Conservation (phyloP, 2,797 vertebrate genomes). For the Odontamblyopus rebecca region DNA sequence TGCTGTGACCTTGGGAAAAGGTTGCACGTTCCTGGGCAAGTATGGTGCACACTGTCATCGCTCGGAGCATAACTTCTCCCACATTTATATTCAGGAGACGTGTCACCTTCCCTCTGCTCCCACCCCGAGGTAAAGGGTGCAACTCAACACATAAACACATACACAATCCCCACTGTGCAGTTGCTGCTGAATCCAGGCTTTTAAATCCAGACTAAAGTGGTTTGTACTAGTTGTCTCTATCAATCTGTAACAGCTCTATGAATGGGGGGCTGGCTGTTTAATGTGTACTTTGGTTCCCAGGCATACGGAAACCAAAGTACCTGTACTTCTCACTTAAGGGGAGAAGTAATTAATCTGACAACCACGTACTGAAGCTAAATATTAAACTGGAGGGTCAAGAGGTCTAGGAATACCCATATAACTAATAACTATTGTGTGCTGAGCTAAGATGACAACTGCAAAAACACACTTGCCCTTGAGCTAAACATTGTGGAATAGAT, state of each 20-base stretch:
- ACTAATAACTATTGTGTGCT: slow-evolving; percentile 49
- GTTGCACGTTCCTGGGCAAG: slow-evolving; percentile 40
- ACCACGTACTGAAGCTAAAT: slow-evolving; percentile 45
- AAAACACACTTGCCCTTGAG: slow-evolving; percentile 62
- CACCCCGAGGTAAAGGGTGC: slow-evolving; percentile 45
- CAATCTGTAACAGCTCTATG: slow-evolving; percentile 52
- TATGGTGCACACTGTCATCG: slow-evolving; percentile 38
- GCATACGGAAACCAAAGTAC: not conserved
- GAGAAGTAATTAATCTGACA: slow-evolving; percentile 49
- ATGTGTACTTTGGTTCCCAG: slow-evolving; percentile 16
- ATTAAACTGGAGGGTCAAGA: slow-evolving; percentile 47
- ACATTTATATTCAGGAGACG: slow-evolving; percentile 67
- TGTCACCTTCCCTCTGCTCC: slow-evolving; percentile 57
- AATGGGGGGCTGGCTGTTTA: slow-evolving; percentile 33
- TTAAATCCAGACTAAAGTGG: slow-evolving; percentile 41
- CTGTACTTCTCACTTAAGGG: slow-evolving; percentile 30
- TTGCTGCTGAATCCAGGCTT: slow-evolving; percentile 50
- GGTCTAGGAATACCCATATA: slow-evolving; percentile 33
- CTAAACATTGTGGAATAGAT: slow-evolving; percentile 53
- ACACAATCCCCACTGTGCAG: slow-evolving; percentile 16
- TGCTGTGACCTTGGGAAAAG: slow-evolving; percentile 59
- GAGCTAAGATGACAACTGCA: slow-evolving; percentile 62
- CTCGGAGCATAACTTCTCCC: slow-evolving; percentile 28
- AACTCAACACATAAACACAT: slow-evolving; percentile 27
- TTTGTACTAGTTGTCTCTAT: slow-evolving; percentile 48